Percentiles rank a stretch among this genome's conserved stretches.
phyloP scores from a whole-genome alignment of 2,797 vertebrate genomes.

The Acanthurus lineatus region DNA sequence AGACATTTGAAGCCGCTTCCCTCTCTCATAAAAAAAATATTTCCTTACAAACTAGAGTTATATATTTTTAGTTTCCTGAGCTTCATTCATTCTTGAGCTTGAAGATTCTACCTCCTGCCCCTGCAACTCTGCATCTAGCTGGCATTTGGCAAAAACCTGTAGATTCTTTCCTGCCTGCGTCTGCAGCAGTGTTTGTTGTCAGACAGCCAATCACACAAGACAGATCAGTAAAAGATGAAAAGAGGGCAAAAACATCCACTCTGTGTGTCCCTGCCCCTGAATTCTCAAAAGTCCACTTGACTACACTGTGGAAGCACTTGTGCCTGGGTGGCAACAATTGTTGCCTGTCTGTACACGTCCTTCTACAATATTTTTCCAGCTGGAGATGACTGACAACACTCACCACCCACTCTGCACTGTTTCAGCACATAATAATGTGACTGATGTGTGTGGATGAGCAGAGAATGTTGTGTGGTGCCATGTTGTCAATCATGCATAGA shows the following conservation, averaged over 20 bases:
- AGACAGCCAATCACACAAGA: constrained; percentile 55
- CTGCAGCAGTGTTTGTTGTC: constrained; percentile 48
- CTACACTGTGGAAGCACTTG: constrained; percentile 49
- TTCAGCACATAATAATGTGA: constrained; percentile 74
- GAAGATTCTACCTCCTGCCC: constrained; percentile 13
- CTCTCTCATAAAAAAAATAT: no score
- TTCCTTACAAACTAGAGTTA: no score
- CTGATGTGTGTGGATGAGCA: constrained; percentile 72
- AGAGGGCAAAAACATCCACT: constrained; percentile 32
- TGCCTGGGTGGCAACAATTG: constrained; percentile 65
- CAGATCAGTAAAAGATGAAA: constrained; percentile 26
- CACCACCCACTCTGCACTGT: constrained; percentile 72
- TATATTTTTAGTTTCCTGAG: constrained; percentile 1
- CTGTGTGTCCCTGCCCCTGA: constrained; percentile 48
- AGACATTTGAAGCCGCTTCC: no score
- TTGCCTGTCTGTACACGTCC: constrained; percentile 66
- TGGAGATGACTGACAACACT: constrained; percentile 72
- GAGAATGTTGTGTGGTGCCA: constrained; percentile 52
- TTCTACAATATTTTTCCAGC: constrained; percentile 46
- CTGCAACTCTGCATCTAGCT: constrained; percentile 30
- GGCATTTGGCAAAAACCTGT: constrained; percentile 60
- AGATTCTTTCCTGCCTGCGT: constrained; percentile 43
- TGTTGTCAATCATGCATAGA: constrained; percentile 68
- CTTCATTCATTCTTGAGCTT: constrained; percentile 18
- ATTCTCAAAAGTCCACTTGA: constrained; percentile 65